phyloP scores from a whole-genome alignment of 1,140 invertebrate species.

The Calliphora vicina region DNA sequence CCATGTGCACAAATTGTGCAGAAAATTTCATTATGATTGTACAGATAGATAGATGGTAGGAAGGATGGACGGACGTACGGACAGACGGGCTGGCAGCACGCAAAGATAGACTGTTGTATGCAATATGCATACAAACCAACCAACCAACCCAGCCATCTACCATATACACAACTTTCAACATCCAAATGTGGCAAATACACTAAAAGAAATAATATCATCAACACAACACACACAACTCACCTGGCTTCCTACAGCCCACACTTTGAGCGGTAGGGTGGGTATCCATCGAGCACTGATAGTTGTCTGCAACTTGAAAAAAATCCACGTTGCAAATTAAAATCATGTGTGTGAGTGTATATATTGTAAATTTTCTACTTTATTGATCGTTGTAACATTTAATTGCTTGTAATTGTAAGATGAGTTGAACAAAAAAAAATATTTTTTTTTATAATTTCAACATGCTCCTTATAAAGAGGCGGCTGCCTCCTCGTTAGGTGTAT shows the following conservation, averaged over 20 bases:
- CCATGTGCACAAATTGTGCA: constrained; percentile 4
- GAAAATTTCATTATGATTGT: constrained; percentile 9
- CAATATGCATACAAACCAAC: neutral
- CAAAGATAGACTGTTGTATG: neutral
- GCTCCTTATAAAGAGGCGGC: neutral
- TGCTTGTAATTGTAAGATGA: neutral
- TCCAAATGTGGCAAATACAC: neutral
- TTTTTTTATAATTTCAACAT: neutral
- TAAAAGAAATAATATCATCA: no score
- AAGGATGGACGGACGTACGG: neutral
- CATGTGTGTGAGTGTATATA: neutral
- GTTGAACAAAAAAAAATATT: neutral
- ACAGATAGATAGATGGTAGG: neutral
- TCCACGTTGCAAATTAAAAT: no score
- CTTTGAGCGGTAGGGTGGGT: neutral
- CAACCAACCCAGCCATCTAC: neutral
- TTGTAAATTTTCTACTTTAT: constrained; percentile 1
- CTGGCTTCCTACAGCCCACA: no score
- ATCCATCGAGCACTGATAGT: neutral
- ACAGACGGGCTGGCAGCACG: neutral
- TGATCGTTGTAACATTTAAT: constrained; percentile 14
- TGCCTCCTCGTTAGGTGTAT: no score
- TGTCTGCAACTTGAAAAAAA: neutral
- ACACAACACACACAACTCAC: no score
- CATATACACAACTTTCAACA: neutral